Conservation (phyloP, 2,113 vertebrate genomes). For the Spheniscus mendiculus region DNA sequence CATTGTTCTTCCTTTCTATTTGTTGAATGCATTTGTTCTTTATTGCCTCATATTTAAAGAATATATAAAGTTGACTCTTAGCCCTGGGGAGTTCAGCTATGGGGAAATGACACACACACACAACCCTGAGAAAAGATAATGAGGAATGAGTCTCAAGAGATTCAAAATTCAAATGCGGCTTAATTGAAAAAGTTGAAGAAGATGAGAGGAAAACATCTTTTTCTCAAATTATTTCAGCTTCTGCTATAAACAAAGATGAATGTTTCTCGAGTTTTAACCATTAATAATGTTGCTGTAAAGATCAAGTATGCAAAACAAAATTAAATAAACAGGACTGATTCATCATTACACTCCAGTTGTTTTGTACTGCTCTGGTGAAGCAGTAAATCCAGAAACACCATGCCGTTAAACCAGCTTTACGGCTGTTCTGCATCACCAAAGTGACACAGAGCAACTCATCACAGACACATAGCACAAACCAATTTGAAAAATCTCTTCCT, state of each 20-base stretch:
- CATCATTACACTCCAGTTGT: background rate
- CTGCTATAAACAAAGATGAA: conserved; percentile 8
- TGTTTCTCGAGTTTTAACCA: background rate
- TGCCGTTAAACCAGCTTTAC: conserved; percentile 18
- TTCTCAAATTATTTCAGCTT: background rate
- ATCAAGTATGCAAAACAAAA: conserved; percentile 29
- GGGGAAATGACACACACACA: background rate
- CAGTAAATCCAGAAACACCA: background rate
- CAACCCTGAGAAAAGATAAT: background rate
- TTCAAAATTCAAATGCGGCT: background rate
- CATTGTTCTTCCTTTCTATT: background rate
- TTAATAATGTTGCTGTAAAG: conserved; percentile 25
- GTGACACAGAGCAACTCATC: background rate
- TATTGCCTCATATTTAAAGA: background rate
- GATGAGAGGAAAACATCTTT: background rate
- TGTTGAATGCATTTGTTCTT: background rate
- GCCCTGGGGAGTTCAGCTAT: background rate
- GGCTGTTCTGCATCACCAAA: conserved; percentile 1
- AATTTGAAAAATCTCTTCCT: background rate
- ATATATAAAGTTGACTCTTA: background rate
- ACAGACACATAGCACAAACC: background rate
- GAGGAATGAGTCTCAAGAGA: background rate
- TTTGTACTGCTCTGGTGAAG: background rate
- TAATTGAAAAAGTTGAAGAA: conserved; percentile 11
- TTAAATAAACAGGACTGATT: conserved; percentile 35